These are phyloP conservation scores for western clawed frog (Xenopus tropicalis) DNA, from an alignment of 2,113 vertebrate genomes.

Conservation along the genomic window UCB_Xtro_10.0 CM004452.2:30619001-30619500, in stretches of 20 bases:
- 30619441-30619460: neutral
- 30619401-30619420: constrained; percentile 17
- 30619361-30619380: constrained; percentile 18
- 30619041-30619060: constrained; percentile 59
- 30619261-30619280: constrained; percentile 41
- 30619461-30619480: neutral
- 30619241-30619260: constrained; percentile 35
- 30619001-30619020: constrained; percentile 34
- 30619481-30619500: neutral
- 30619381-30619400: neutral
- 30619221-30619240: constrained; percentile 50
- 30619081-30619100: constrained; percentile 60
- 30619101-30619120: constrained; percentile 58
- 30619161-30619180: constrained; percentile 64
- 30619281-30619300: constrained; percentile 3
- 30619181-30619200: constrained; percentile 48
- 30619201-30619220: constrained; percentile 73
- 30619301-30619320: constrained; percentile 8
- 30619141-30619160: constrained; percentile 57
- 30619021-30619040: constrained; percentile 32
- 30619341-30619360: constrained; percentile 15
- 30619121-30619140: constrained; percentile 52
- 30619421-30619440: constrained; percentile 15
- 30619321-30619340: neutral
- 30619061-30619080: constrained; percentile 55